Base-by-base conservation (phyloP, 2,113 vertebrate species). In the Tupaia tana region DNA sequence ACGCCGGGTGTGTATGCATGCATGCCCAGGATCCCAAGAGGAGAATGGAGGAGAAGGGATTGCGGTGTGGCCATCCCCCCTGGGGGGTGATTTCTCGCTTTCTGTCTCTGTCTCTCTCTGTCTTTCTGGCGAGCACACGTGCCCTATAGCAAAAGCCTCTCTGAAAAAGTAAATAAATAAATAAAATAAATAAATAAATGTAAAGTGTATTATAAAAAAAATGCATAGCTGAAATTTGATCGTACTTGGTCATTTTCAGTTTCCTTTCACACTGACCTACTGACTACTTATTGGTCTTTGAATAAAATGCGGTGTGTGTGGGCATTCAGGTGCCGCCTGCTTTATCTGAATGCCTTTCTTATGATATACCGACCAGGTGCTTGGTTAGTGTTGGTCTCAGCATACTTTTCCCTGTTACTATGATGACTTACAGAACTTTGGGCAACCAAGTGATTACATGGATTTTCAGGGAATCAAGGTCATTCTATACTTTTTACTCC, bases 391-490 rank as follows among this genome's bases (percentile, higher is more conserved):
- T 31, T 86, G 73, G 54, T 54, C 63, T 82, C 61, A 70, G 61
- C 34, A 69, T 12, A 93, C 54, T 20, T 86, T 70, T 86, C 71
- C 29, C 77, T 87, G 9, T 56, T 90, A 90, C 31, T 13, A 34
- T 86, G 54, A 90, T 71, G 83, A 91, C 59, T 86, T 43, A 29
- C 0, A 64, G 63, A 87, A 70, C 69, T 90, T 69, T 80, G 86
- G 54, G 85, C 69, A 64, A 69, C 54, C 6, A 69, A 90, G 54
- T 75, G 64, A 86, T 80, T 75, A 56, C 27, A n/a, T 80, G 61
- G 80, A 74, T 67, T 89, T 92, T 69, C 24, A 25, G 16, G 71
- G 31, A 79, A 89, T 43, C 84, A 94, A 83, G 80, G 59, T 83
- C 64, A 69, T 25, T n/a, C 2, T 54, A 66, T 59, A 56, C 31